phyloP scores from a whole-genome alignment of 2,113 vertebrate species.

The Aegithalos caudatus region DNA sequence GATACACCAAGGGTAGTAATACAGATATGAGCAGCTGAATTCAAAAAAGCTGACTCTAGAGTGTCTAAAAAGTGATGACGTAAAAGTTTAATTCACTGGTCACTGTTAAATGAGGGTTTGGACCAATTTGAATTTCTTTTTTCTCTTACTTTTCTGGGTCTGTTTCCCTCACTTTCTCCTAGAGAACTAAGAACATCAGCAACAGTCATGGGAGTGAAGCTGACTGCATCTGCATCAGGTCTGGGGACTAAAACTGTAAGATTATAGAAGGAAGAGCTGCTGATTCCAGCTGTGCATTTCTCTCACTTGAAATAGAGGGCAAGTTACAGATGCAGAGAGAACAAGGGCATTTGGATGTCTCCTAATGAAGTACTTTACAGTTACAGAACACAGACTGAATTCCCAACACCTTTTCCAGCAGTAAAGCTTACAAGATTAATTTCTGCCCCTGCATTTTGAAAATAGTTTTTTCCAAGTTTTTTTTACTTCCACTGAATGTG shows the following conservation, averaged over 20 bases:
- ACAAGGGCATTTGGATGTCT: background rate
- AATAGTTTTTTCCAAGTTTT: background rate
- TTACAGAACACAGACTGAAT: background rate
- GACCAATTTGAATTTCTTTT: background rate
- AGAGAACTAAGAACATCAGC: background rate
- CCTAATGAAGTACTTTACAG: background rate
- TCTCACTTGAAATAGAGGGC: background rate
- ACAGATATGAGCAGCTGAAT: background rate
- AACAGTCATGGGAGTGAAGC: accelerated
- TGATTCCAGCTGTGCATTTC: background rate
- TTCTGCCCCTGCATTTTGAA: background rate
- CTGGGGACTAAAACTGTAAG: background rate
- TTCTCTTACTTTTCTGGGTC: background rate
- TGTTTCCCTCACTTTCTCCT: background rate
- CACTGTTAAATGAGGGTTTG: background rate
- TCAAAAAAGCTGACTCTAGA: background rate
- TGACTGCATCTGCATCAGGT: accelerated
- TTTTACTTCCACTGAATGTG: background rate
- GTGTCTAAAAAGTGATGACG: background rate
- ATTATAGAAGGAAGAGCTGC: background rate
- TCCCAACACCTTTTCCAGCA: background rate
- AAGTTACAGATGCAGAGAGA: background rate
- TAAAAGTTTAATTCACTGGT: background rate
- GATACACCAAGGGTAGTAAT: background rate
- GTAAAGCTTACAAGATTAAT: background rate